Evolutionary conservation across 1,140 invertebrate species (phyloP).

Genomic region (Bombus soroeensis): DNA sequence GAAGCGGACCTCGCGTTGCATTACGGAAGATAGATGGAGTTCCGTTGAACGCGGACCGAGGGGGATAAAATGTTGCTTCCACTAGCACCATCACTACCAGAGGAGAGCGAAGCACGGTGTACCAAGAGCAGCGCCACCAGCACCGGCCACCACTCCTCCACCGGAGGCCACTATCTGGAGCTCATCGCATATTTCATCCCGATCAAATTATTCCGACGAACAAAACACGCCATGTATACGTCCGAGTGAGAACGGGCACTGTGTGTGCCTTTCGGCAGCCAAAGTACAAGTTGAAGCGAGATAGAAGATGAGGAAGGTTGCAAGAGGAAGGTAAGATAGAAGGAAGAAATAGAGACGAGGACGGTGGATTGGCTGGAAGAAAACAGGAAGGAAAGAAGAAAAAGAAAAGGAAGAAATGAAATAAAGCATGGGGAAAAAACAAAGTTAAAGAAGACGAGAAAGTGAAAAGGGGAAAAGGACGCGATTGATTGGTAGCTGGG

Average conservation of each 20-base stretch:
- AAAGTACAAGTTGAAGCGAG: not conserved
- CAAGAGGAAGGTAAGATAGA: not conserved
- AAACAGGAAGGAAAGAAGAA: not conserved
- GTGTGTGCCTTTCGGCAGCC: slow-evolving; percentile 8
- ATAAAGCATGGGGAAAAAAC: not conserved
- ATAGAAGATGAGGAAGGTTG: no score
- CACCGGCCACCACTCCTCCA: slow-evolving; percentile 46
- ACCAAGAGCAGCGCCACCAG: slow-evolving; percentile 27
- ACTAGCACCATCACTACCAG: slow-evolving; percentile 34
- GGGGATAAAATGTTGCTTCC: slow-evolving; percentile 54
- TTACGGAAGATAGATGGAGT: slow-evolving; percentile 62
- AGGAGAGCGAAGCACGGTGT: not conserved
- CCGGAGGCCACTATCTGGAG: slow-evolving; percentile 63
- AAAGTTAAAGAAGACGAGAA: slow-evolving; percentile 10
- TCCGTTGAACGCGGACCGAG: slow-evolving; percentile 48
- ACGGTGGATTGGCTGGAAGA: not conserved
- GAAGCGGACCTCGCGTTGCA: slow-evolving; percentile 35
- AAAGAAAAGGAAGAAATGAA: not conserved
- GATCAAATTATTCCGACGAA: slow-evolving; percentile 73
- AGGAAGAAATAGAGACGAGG: not conserved
- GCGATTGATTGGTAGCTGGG: not conserved
- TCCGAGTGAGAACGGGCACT: slow-evolving; percentile 46
- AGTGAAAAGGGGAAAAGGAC: not conserved
- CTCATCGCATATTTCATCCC: slow-evolving; percentile 71
- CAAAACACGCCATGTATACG: slow-evolving; percentile 65